Conservation (phyloP, 2,113 vertebrate genomes). For the Catharus minimus region DNA sequence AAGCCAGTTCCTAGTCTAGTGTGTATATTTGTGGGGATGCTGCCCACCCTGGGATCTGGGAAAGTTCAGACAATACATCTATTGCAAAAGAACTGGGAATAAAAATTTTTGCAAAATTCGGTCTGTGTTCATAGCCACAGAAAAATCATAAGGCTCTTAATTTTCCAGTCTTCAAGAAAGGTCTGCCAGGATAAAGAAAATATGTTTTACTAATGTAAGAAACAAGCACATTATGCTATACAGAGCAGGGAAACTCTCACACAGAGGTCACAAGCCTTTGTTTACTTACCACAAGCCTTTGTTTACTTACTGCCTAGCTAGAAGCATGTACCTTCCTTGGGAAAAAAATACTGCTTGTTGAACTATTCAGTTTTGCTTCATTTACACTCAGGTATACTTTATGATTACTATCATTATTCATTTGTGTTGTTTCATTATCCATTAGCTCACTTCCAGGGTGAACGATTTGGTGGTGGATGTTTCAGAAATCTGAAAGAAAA, state of each 20-base stretch:
- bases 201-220: background rate
- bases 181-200: background rate
- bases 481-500: background rate
- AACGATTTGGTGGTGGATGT: background rate
- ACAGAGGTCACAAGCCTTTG: background rate
- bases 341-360: background rate
- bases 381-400: background rate
- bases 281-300: background rate
- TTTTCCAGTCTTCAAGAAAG: background rate
- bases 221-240: background rate
- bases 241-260: background rate
- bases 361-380: background rate
- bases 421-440: background rate
- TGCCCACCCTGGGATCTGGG: background rate
- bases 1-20: background rate
- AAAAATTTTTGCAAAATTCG: background rate
- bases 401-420: background rate
- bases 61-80: background rate
- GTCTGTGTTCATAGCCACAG: background rate
- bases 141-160: background rate
- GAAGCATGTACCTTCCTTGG: background rate
- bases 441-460: background rate
- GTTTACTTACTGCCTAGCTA: background rate
- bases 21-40: too few relatives aligned
- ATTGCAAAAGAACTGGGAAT: background rate